A percentile compares a stretch with the other conserved stretches of the same genome.
phyloP scores from a whole-genome alignment of 2,113 vertebrate species.

The Seriola rivoliana region DNA sequence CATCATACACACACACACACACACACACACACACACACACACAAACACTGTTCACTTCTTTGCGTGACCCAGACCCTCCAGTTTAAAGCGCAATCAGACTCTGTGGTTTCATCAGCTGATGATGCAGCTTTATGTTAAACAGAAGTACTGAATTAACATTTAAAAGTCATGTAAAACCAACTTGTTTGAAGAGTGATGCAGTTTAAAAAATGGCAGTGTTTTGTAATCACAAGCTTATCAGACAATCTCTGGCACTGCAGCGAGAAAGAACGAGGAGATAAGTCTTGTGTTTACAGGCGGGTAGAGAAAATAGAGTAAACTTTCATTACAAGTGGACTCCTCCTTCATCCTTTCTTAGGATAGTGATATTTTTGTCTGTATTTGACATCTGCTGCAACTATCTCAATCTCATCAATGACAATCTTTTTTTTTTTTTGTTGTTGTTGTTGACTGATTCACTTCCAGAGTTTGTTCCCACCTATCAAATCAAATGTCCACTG shows the following conservation, averaged over 20 bases:
- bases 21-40: constrained; percentile 18
- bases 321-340: background rate
- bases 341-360: background rate
- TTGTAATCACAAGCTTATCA: constrained; percentile 35
- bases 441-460: background rate
- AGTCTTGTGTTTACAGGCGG: constrained; percentile 8
- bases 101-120: background rate
- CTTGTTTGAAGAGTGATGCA: background rate
- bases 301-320: constrained; percentile 1
- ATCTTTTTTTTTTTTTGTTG: background rate
- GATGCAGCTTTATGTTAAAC: background rate
- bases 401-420: too few relatives aligned
- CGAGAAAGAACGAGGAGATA: constrained; percentile 33
- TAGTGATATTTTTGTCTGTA: background rate
- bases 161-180: background rate
- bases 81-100: constrained; percentile 29
- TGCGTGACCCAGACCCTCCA: constrained; percentile 3
- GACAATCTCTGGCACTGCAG: constrained; percentile 36
- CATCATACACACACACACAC: constrained; percentile 6
- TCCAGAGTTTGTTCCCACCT: background rate
- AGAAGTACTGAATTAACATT: background rate
- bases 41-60: constrained; percentile 11
- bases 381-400: background rate
- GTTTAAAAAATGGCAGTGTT: constrained; percentile 8
- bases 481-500: background rate